Percentiles rank a stretch among this genome's conserved stretches.
Conservation (phyloP, 1,140 invertebrate species). For the Cotesia typhae region DNA sequence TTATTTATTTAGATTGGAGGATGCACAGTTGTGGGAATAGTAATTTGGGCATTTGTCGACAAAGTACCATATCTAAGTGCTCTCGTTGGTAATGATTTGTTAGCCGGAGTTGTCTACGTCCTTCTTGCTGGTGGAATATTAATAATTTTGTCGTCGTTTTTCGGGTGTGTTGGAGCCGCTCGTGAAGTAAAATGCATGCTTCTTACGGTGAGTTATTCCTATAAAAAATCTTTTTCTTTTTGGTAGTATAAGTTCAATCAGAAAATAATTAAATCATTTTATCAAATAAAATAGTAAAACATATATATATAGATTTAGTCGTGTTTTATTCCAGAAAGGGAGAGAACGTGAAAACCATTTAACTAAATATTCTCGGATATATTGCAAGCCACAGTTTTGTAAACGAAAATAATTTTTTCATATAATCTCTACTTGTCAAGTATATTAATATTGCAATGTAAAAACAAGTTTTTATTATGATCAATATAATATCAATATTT, state of each 20-base stretch:
- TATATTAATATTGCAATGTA: background rate
- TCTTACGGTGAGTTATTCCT: constrained; percentile 73
- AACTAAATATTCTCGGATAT: constrained; percentile 14
- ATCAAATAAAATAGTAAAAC: too few species aligned
- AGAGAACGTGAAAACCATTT: constrained; percentile 18
- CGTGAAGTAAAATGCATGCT: constrained; percentile 91
- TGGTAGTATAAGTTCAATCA: too few species aligned
- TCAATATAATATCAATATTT: too few species aligned
- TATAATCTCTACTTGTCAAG: background rate
- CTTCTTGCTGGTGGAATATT: constrained; percentile 81
- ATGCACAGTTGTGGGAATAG: constrained; percentile 76
- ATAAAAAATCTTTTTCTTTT: background rate
- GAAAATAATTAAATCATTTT: too few species aligned
- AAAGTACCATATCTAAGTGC: constrained; percentile 81
- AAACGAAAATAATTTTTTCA: constrained; percentile 1
- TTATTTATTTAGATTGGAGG: constrained; percentile 75
- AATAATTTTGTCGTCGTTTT: constrained; percentile 80
- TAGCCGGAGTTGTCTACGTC: constrained; percentile 83
- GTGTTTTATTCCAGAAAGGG: constrained; percentile 15
- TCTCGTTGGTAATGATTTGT: constrained; percentile 83
- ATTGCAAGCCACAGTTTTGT: background rate
- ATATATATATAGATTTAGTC: background rate
- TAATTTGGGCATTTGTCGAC: constrained; percentile 83
- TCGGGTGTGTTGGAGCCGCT: constrained; percentile 86
- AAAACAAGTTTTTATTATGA: too few species aligned